Evolutionary conservation across 2,888 invertebrate species (phyloP), one percentile per base, ranked within the genome.

Genomic region (Torymus auratus): DNA sequence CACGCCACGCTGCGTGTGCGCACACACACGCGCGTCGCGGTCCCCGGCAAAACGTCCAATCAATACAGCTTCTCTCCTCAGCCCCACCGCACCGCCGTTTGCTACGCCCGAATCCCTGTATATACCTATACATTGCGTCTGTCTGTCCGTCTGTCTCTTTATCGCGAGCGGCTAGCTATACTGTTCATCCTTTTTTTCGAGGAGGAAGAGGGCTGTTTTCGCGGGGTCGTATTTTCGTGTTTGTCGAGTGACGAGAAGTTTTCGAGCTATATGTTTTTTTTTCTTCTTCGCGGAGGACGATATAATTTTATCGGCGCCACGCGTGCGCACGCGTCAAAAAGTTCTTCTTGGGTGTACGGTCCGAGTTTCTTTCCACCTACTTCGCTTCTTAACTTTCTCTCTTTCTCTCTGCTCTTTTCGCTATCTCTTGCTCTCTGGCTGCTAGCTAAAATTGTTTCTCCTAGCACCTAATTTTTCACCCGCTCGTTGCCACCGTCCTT

Each of bases 31-130:
- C 58, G 70, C 83, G 41, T 83, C 84, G 83, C 83, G 85, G 84
- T 87, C 87, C 88, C 89, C 86, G 88, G 88, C 88, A 85, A 87
- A 88, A 85, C 88, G 83, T 86, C 86, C 87, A 89, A 90, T 90
- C 90, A 88, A 90, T 90, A 90, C 89, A 90, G 90, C 89, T 86
- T 89, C 88, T 86, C 88, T 85, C 70, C 23, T 55, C 61, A 17
- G 62, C 62, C 62, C 62, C 61, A 55, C 28, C 58, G 74, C 52
- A 15, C 20, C 69, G 62, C 17, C 74, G 65, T 68, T 28, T 68
- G 60, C 68, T 75, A 75, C 71, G 60, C 60, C 60, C 70, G 70
- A 50, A 71, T 50, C 50, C 20, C 20, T 52, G 55, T 17, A 12
- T 28, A 28, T 14, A 5, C 23, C 28, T 23, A 58, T 28, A 58